Percentiles rank a stretch among this genome's conserved stretches.
These are phyloP conservation scores for Elysia crispata DNA, from an alignment of 2,888 invertebrate species.

Conservation along the genomic window DNA sequence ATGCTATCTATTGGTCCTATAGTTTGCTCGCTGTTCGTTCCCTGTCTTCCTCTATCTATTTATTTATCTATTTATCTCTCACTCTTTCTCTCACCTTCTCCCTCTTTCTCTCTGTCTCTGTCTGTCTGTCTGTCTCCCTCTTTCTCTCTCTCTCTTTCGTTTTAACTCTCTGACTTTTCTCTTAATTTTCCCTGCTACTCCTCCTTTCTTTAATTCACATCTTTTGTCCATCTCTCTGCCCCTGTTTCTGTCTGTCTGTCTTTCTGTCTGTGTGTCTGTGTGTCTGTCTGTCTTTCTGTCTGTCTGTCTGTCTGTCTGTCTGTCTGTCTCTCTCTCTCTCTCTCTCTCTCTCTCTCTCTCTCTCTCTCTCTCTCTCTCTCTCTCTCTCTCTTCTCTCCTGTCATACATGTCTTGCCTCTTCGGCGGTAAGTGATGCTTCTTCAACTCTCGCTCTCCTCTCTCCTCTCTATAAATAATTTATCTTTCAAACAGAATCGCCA, in stretches of 20 bases:
- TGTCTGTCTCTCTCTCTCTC: slow-evolving; percentile 12
- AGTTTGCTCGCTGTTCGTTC: no score
- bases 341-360: slow-evolving; percentile 23
- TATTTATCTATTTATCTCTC: no score
- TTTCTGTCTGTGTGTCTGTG: slow-evolving; percentile 5
- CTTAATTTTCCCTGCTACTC: slow-evolving; percentile 3
- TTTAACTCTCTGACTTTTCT: neutral
- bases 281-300: neutral
- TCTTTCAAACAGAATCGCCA: no score
- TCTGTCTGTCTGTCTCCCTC: slow-evolving; percentile 12
- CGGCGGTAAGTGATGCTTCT: neutral
- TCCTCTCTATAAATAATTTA: no score
- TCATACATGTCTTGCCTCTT: neutral
- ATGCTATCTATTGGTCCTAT: no score
- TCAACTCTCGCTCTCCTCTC: slow-evolving; percentile 23
- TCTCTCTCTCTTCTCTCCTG: slow-evolving; percentile 18
- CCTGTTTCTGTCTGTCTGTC: neutral
- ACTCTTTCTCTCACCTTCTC: no score
- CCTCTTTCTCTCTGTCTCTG: neutral
- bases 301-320: slow-evolving; percentile 12
- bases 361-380: slow-evolving; percentile 16
- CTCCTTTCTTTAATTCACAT: slow-evolving; percentile 3
- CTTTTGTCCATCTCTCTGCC: neutral
- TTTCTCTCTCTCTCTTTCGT: slow-evolving; percentile 16
- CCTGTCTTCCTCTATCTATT: neutral